A percentile compares a stretch with the other conserved stretches of the same genome.
Evolutionary conservation across 2,113 vertebrate species (phyloP).

Genomic region (Passer domesticus): DNA sequence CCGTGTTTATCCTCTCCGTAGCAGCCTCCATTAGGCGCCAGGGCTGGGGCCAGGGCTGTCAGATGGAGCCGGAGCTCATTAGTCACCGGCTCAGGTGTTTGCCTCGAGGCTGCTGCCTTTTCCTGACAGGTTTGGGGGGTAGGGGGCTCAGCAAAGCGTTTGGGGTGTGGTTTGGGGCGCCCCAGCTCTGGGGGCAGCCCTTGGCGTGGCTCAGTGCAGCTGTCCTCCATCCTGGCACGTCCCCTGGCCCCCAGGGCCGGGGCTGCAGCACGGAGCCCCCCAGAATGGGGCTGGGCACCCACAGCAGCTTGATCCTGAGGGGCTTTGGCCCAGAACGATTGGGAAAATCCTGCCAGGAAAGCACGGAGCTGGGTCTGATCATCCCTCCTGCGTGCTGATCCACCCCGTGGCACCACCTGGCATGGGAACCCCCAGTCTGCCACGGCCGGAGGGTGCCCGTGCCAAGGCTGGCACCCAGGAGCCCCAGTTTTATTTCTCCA

Average conservation of each 20-base stretch:
- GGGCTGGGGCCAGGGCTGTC: background rate
- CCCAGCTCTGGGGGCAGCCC: rapidly evolving
- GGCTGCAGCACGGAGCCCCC: background rate
- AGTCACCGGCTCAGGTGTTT: background rate
- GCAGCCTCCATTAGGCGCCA: constrained; percentile 30
- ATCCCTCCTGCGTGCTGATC: background rate
- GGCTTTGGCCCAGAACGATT: background rate
- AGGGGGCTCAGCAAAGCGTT: background rate
- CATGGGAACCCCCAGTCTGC: no score
- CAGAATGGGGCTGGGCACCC: rapidly evolving
- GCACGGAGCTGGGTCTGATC: rapidly evolving
- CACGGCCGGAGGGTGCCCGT: rapidly evolving
- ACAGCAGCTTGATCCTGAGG: rapidly evolving
- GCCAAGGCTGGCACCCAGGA: rapidly evolving
- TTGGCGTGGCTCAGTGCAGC: background rate
- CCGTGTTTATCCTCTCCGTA: constrained; percentile 18
- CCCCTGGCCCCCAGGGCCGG: rapidly evolving
- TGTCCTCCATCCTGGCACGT: background rate
- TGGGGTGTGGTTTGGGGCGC: background rate
- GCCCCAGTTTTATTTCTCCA: background rate
- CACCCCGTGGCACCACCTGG: rapidly evolving
- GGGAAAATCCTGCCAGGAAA: background rate
- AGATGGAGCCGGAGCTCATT: constrained; percentile 45
- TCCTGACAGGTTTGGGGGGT: background rate
- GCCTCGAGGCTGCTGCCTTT: background rate